Percentiles rank a stretch among this genome's conserved stretches.
phyloP scores from a whole-genome alignment of 2,113 vertebrate genomes.

The Syrmaticus mikado region DNA sequence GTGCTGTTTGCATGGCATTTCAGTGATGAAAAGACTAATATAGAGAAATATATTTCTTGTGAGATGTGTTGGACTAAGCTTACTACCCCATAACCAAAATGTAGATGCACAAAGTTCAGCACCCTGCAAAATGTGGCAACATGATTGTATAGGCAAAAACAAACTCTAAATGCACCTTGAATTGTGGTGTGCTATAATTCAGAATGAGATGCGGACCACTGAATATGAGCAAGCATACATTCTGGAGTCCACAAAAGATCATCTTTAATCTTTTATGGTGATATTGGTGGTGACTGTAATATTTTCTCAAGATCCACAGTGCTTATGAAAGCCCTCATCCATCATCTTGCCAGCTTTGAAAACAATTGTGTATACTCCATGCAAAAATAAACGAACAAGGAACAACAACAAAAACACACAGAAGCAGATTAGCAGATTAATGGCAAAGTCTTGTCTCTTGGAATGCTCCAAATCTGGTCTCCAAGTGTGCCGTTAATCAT shows the following conservation, averaged over 20 bases:
- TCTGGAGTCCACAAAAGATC: background rate
- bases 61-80: background rate
- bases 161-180: background rate
- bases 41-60: background rate
- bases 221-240: background rate
- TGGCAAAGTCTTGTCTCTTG: background rate
- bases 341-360: background rate
- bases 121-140: background rate
- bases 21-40: background rate
- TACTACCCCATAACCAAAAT: background rate
- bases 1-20: slow-evolving; percentile 66
- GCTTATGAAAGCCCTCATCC: background rate
- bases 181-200: background rate
- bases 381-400: too few relatives aligned
- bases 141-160: background rate
- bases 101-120: rapidly evolving
- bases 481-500: background rate
- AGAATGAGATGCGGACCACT: background rate
- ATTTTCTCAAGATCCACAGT: background rate
- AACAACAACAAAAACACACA: too few relatives aligned
- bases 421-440: background rate
- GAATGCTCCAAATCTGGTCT: background rate
- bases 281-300: background rate
- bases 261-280: background rate
- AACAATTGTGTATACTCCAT: background rate